These are phyloP conservation scores for Actinia equina DNA, from an alignment of 64 coral and sea anemone species.

Conservation along the genomic window DNA sequence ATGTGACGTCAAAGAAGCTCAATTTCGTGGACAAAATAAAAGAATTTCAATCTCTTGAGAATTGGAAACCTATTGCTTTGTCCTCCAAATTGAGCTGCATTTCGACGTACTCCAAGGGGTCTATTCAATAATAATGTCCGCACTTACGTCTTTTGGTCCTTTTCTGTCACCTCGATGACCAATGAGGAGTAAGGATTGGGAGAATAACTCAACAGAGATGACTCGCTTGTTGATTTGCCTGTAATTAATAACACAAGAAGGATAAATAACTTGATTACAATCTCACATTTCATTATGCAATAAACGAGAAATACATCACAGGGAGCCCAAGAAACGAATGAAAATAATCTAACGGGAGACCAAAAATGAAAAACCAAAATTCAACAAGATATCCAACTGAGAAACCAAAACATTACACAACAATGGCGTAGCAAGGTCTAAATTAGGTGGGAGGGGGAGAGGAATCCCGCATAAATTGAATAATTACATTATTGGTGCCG, in stretches of 20 bases:
- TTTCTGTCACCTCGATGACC: slow-evolving; percentile 55
- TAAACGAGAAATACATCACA: neutral
- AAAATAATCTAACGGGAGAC: neutral
- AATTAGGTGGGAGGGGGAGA: too few species aligned
- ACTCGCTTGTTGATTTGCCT: slow-evolving; percentile 75
- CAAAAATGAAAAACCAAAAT: too few species aligned
- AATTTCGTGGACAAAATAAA: too few species aligned
- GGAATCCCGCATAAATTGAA: too few species aligned
- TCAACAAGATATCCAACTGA: neutral
- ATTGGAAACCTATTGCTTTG: too few species aligned
- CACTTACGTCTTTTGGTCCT: slow-evolving; percentile 67
- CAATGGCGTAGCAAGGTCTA: too few species aligned
- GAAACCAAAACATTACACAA: too few species aligned
- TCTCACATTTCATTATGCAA: neutral
- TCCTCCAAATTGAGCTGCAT: too few species aligned
- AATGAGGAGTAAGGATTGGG: slow-evolving; percentile 69
- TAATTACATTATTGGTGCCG: too few species aligned
- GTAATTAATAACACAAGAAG: neutral
- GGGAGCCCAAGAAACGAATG: neutral
- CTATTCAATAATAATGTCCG: neutral
- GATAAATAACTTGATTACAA: neutral
- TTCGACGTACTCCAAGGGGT: neutral
- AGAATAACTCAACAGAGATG: slow-evolving; percentile 75
- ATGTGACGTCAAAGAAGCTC: too few species aligned
- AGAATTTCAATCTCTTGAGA: too few species aligned